A percentile compares a stretch with the other conserved stretches of the same genome.
phyloP scores from a whole-genome alignment of 92 coral and sea anemone species.

The Chrysogorgia sp. region DNA sequence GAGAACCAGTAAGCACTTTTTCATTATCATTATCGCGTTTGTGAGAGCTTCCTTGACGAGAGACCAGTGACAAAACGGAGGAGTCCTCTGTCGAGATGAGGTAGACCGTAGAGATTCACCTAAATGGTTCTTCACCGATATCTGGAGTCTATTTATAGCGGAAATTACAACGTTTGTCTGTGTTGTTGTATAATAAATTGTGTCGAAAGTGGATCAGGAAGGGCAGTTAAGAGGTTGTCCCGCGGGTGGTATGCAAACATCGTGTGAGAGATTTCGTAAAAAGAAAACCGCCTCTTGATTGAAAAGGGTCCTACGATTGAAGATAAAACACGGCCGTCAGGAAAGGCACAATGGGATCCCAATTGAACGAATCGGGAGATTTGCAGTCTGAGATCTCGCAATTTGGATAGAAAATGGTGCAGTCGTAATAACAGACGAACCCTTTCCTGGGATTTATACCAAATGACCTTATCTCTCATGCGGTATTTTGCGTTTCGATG shows the following conservation, averaged over 20 bases:
- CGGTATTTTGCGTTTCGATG: neutral
- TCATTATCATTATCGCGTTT: neutral
- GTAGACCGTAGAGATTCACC: neutral
- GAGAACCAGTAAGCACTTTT: neutral
- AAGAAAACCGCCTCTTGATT: conserved; percentile 26
- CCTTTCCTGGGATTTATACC: neutral
- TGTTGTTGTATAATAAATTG: conserved; percentile 24
- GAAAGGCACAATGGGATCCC: conserved; percentile 29
- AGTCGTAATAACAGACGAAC: too few relatives aligned
- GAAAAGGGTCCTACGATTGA: conserved; percentile 2
- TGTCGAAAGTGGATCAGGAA: conserved; percentile 38
- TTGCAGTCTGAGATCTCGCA: neutral
- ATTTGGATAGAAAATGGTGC: neutral
- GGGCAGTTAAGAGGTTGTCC: conserved; percentile 17
- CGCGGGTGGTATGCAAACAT: conserved; percentile 36
- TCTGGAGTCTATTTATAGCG: conserved; percentile 28
- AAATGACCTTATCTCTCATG: neutral
- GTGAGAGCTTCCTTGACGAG: neutral
- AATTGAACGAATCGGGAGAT: neutral
- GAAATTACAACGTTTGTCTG: conserved; percentile 36
- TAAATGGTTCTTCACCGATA: neutral
- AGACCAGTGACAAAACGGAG: neutral
- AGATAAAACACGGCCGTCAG: conserved; percentile 45
- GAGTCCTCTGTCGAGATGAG: neutral
- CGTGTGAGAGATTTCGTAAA: conserved; percentile 29